phyloP scores from a whole-genome alignment of 1,140 invertebrate species.

The Lepidurus packardi region DNA sequence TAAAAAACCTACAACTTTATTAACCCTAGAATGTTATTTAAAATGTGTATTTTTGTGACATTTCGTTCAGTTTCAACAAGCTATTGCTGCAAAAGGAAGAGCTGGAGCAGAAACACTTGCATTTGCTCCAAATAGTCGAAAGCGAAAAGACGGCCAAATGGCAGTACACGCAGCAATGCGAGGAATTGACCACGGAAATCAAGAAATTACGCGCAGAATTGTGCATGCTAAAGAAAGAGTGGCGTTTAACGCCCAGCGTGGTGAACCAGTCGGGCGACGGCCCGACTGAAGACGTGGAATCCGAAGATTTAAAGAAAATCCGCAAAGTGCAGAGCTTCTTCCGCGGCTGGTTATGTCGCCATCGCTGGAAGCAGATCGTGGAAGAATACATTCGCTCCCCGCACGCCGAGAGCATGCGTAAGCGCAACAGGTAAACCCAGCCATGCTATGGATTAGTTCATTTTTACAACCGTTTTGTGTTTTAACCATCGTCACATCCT shows the following conservation, averaged over 20 bases:
- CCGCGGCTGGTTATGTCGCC: constrained; percentile 85
- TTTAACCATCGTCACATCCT: neutral
- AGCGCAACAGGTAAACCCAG: constrained; percentile 70
- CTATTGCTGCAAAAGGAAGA: constrained; percentile 84
- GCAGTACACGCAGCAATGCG: constrained; percentile 88
- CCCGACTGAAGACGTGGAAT: constrained; percentile 49
- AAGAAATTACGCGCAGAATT: constrained; percentile 84
- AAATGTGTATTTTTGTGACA: too few relatives aligned
- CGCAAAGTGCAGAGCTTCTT: constrained; percentile 95
- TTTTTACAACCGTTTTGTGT: neutral
- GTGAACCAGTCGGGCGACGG: constrained; percentile 35
- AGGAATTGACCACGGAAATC: constrained; percentile 79
- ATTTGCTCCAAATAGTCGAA: constrained; percentile 85
- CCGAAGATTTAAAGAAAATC: constrained; percentile 75
- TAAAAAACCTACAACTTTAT: too few relatives aligned
- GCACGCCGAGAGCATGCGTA: constrained; percentile 89
- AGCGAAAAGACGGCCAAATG: constrained; percentile 87
- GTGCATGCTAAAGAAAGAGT: constrained; percentile 73
- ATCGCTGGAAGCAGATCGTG: constrained; percentile 91
- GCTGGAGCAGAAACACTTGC: constrained; percentile 86
- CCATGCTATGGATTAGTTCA: neutral
- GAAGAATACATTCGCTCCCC: constrained; percentile 92
- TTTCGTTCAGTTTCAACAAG: constrained; percentile 75
- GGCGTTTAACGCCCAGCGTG: constrained; percentile 48
- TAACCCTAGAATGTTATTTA: too few relatives aligned